phyloP scores from a whole-genome alignment of 2,113 vertebrate genomes.

The Ammodytes marinus region DNA sequence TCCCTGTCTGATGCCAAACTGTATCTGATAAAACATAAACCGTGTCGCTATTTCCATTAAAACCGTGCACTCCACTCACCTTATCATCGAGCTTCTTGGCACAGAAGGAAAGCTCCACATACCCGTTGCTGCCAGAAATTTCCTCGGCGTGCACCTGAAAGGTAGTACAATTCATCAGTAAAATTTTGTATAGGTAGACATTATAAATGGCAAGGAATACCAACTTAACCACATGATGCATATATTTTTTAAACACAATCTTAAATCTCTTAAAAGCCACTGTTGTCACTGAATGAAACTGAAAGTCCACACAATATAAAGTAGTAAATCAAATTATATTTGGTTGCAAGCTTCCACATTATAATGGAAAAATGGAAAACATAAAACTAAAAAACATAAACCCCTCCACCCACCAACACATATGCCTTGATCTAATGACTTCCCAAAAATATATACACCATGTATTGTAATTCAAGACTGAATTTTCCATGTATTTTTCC shows the following conservation, averaged over 20 bases:
- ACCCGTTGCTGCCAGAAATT: conserved; percentile 95
- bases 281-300: not conserved
- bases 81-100: conserved; percentile 96
- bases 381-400: not conserved
- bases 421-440: not conserved
- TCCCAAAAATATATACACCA: no score
- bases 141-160: conserved; percentile 93
- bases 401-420: not conserved
- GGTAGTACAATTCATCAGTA: conserved; percentile 4
- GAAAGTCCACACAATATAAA: not conserved
- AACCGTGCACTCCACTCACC: conserved; percentile 80
- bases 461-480: not conserved
- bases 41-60: conserved; percentile 9
- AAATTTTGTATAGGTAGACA: conserved; percentile 17
- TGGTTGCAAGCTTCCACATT: not conserved
- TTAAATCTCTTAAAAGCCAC: not conserved
- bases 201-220: conserved; percentile 16
- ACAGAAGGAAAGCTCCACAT: conserved; percentile 92
- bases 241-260: not conserved
- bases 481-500: not conserved
- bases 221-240: not conserved
- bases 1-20: conserved; percentile 16
- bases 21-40: conserved; percentile 31
- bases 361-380: not conserved
- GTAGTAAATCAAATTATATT: not conserved